Evolutionary conservation across 2,888 invertebrate genomes (phyloP), one percentile per base, ranked within the genome.

Genomic region (Drosophila barbarae): DNA sequence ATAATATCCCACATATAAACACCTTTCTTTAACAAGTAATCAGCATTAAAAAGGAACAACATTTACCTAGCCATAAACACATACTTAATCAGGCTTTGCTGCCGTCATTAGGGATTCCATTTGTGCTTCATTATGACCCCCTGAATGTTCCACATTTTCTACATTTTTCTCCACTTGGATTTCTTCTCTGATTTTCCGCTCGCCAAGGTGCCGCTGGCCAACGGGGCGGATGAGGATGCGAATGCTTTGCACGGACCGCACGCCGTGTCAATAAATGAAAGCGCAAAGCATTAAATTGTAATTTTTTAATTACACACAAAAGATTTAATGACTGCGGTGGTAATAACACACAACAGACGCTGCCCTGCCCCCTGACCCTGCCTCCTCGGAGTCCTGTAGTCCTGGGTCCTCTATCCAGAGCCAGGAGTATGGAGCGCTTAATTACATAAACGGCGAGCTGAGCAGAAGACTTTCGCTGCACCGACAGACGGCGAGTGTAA

Each of bases 291-390:
- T 84, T 84, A 79, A 84, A 82, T 65, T 82, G 83, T 82, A 73
- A 80, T 83, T 85, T 85, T 83, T 79, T 84, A 79, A 80, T 85
- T 85, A 71, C 77, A 70, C 69, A 74, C 74, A 74, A 80, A 80
- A 83, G 83, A 85, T 79, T 85, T 85, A 85, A 80, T 81, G 81
- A 77, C 75, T 73, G 69, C 59, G 72, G 77, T 64, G 72, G 74
- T 77, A 80, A 83, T 72, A 80, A 82, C 57, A 65, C 68, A 75
- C 79, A 84, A 73, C 84, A 72, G 82, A 67, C 68, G 65, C 44
- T 65, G 65, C 63, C 56, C 51, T 47, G 47, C 52, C 57, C 59
- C 21, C 36, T 38, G 23, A 18, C 46, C 30, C 46, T 0, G 15
- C 18, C 15, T 10, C 28, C n/a, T 18, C 13, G 13, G 46, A 18